Base-by-base conservation (phyloP, 2,113 vertebrate genomes). In the Motacilla tschutschensis region DNA sequence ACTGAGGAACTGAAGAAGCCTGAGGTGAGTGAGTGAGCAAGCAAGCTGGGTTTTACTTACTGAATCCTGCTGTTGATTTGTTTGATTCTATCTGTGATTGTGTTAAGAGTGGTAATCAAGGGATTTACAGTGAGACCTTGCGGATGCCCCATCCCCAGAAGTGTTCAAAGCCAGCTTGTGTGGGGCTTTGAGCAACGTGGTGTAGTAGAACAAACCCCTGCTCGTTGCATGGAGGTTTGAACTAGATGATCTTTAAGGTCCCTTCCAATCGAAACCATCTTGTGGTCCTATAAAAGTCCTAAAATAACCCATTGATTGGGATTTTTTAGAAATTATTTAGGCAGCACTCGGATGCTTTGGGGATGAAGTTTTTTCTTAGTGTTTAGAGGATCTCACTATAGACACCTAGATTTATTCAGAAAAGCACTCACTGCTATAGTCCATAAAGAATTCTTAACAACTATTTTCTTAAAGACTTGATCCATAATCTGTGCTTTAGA, bases 1-100 rank as follows among this genome's bases (percentile, higher is more conserved):
- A 97, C 87, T 3, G 98, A 99, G 79, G 98, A 99, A 82, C 93
- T 99, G 63, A 97, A 97, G 92, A 97, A 95, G 38, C 98, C 98
- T 41, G 97, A 98, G 88, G 98, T 98, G 53, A 80, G n/a, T 15
- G 36, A 73, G 43, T 38, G 35, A 67, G 97, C 88, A 36, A 75
- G 19, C 6, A 26, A 76, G 36, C 18, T 73, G 72, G 4, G 10
- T 40, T 91, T 83, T 76, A 54, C 26, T 38, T 62, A 17, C 35
- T 75, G 77, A 41, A 43, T 58, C 14, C 50, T 70, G 38, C 31
- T 62, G n/a, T 54, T 79, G 53, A 20, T 36, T 48, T 14, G 19
- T 70, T 84, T 81, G 44, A 53, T 69, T 85, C 43, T 41, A 12
- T 66, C 17, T 74, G 7, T 12, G 29, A 25, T 9, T 58, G 17